Conservation (phyloP, 1,140 invertebrate genomes). For the Halictus rubicundus region DNA sequence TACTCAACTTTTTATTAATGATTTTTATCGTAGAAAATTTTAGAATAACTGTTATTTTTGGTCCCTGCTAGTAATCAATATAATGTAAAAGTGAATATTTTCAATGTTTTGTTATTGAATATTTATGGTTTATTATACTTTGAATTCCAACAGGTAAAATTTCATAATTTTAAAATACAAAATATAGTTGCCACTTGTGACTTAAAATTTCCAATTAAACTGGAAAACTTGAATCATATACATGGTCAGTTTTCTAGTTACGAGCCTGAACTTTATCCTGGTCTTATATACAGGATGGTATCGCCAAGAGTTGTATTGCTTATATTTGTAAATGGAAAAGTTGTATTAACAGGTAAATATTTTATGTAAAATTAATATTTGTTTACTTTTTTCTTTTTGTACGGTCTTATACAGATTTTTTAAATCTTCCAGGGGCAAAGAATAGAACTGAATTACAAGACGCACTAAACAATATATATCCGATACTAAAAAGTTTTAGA, state of each 20-base stretch:
- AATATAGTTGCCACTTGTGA: slow-evolving; percentile 99
- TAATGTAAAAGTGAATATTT: slow-evolving; percentile 8
- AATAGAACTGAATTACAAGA: slow-evolving; percentile 95
- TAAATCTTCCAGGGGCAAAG: slow-evolving; percentile 91
- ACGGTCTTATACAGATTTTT: background rate
- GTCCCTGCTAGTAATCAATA: background rate
- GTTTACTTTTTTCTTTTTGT: slow-evolving; percentile 7
- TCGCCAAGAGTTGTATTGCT: slow-evolving; percentile 96
- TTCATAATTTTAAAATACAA: slow-evolving; percentile 98
- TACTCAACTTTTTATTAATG: too few species aligned
- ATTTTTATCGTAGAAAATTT: too few species aligned
- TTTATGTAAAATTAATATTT: slow-evolving; percentile 6
- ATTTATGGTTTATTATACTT: background rate
- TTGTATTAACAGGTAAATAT: slow-evolving; percentile 93
- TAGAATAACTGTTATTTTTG: too few species aligned
- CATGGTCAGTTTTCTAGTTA: slow-evolving; percentile 96
- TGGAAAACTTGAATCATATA: slow-evolving; percentile 96
- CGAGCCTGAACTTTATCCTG: slow-evolving; percentile 96
- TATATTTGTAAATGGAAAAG: slow-evolving; percentile 99
- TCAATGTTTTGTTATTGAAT: slow-evolving; percentile 26
- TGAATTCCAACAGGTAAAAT: slow-evolving; percentile 89
- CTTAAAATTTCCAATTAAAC: slow-evolving; percentile 97
- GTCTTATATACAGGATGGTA: slow-evolving; percentile 98
- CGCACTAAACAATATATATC: slow-evolving; percentile 97
- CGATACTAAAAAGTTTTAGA: slow-evolving; percentile 96